Conservation (phyloP, 1,140 invertebrate species). For the Hypothenemus hampei region DNA sequence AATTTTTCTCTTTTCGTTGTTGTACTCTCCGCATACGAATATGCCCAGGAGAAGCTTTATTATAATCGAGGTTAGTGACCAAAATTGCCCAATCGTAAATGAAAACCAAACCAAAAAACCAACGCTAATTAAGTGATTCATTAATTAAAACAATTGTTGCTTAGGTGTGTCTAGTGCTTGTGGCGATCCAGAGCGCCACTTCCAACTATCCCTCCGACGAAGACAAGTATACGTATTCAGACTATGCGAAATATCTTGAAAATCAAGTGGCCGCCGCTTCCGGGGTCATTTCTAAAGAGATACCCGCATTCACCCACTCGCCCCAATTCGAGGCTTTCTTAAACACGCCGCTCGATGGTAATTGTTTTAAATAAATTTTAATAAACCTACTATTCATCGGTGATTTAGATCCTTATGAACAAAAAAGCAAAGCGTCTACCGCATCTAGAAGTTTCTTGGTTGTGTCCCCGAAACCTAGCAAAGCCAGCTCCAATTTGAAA, state of each 20-base stretch:
- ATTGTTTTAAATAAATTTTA: background rate
- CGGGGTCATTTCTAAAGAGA: background rate
- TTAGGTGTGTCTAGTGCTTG: conserved; percentile 13
- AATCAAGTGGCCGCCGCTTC: conserved; percentile 1
- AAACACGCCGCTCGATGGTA: background rate
- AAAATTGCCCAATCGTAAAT: background rate
- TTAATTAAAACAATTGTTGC: background rate
- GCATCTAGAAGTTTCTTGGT: background rate
- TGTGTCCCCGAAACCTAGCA: too few relatives aligned
- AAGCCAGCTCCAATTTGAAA: too few relatives aligned
- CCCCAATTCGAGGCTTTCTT: conserved; percentile 17
- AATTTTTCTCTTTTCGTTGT: conserved; percentile 26
- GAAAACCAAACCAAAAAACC: background rate
- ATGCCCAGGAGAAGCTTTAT: conserved; percentile 19
- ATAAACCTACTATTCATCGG: background rate
- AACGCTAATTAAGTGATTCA: background rate
- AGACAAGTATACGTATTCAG: conserved; percentile 4
- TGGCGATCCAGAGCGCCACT: background rate
- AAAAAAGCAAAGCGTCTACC: background rate
- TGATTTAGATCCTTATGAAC: conserved; percentile 10
- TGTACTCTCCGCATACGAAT: conserved; percentile 20
- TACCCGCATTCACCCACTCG: background rate
- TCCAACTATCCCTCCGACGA: conserved; percentile 9
- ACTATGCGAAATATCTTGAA: conserved; percentile 15
- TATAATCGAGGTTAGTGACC: conserved; percentile 24